These are phyloP conservation scores for Orthosia cruda DNA, from an alignment of 2,888 invertebrate genomes.

Conservation along the genomic window DNA sequence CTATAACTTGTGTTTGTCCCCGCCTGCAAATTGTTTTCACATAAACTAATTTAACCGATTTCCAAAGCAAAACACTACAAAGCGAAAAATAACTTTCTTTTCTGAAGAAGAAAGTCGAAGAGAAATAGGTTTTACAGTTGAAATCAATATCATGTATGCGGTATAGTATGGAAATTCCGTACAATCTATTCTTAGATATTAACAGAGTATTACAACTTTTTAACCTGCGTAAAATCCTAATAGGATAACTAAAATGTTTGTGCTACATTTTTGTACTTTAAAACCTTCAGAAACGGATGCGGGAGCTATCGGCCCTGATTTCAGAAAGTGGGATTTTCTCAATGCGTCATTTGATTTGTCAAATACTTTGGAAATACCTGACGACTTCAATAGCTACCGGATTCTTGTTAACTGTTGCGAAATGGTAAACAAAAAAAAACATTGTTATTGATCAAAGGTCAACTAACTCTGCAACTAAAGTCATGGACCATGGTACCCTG, in stretches of 20 bases:
- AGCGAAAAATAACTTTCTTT: no score
- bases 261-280: background rate
- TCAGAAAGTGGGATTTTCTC: constrained; percentile 50
- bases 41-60: no score
- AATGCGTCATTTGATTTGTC: constrained; percentile 36
- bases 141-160: background rate
- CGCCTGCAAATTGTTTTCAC: no score
- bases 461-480: background rate
- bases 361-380: constrained; percentile 5
- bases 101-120: no score
- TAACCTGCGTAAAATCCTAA: constrained; percentile 13
- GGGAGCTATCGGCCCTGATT: constrained; percentile 34
- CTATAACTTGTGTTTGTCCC: no score
- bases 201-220: background rate
- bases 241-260: background rate
- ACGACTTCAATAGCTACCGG: background rate
- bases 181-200: background rate
- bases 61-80: no score
- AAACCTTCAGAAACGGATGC: constrained; percentile 49
- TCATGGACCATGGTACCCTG: background rate
- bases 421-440: background rate
- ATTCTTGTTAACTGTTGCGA: background rate
- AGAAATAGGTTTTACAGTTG: no score
- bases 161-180: background rate
- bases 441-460: background rate